These are phyloP conservation scores for Orthonevra nobilis DNA, from an alignment of 2,888 invertebrate species.

Conservation along the genomic window DNA sequence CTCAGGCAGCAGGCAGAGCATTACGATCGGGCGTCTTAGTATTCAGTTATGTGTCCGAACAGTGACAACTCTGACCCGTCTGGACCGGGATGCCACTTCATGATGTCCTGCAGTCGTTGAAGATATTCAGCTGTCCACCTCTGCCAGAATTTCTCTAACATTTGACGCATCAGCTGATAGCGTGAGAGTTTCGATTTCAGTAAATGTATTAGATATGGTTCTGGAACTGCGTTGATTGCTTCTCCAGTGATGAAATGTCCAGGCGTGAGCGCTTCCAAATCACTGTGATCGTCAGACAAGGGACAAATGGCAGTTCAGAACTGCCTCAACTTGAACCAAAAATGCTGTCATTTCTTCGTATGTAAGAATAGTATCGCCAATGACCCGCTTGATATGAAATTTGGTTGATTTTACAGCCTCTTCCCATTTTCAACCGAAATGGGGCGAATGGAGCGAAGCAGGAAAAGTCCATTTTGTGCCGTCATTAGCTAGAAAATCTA, in stretches of 20 bases:
- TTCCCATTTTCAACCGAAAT: slow-evolving; percentile 1
- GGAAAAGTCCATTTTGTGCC: too few species aligned
- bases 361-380: not conserved
- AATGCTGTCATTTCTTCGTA: slow-evolving; percentile 1
- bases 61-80: not conserved
- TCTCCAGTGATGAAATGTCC: too few species aligned
- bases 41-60: not conserved
- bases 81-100: too few species aligned
- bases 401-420: slow-evolving; percentile 2
- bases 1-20: not conserved
- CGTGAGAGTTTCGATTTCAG: not conserved
- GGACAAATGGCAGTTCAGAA: too few species aligned
- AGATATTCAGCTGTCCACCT: too few species aligned
- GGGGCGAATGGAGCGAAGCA: too few species aligned
- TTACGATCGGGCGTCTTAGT: slow-evolving; percentile 4
- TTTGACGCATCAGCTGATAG: too few species aligned
- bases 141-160: not conserved
- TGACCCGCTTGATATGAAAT: slow-evolving; percentile 1
- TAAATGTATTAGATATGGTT: not conserved
- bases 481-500: too few species aligned
- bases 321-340: slow-evolving; percentile 1
- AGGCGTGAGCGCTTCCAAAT: not conserved
- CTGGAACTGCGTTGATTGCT: too few species aligned
- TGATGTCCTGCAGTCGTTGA: too few species aligned
- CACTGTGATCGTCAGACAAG: slow-evolving; percentile 1